Evolutionary conservation across 1,140 invertebrate species (phyloP), one percentile per base, ranked within the genome.

Genomic region (Pemphigus obesinymphae): DNA sequence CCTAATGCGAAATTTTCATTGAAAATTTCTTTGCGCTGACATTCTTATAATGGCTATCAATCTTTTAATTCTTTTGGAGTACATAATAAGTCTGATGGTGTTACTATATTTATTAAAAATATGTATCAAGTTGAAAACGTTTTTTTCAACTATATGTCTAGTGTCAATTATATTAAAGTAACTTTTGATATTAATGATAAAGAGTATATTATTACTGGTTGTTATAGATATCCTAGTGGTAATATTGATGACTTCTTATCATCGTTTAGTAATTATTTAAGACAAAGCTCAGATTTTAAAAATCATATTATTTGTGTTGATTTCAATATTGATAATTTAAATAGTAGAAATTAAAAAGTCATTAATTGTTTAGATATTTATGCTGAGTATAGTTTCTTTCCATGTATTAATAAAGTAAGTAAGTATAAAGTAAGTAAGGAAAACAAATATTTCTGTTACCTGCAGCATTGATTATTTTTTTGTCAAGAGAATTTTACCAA

Each of bases 21-120:
- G n/a, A n/a, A n/a, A n/a, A n/a, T n/a, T n/a, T n/a, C n/a, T n/a
- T n/a, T n/a, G n/a, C n/a, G n/a, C n/a, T n/a, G n/a, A n/a, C n/a
- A n/a, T n/a, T n/a, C n/a, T n/a, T n/a, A n/a, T 34, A 63, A 63
- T 63, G 58, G 58, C 31, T 63, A 63, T 34, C 58, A 63, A 63
- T 10, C 58, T n/a, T 63, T 63, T 63, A 63, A 63, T 63, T 63
- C 58, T 63, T 17, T 63, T 31, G 58, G 10, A 31, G 58, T 63
- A 63, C 29, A 34, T 29, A 63, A 63, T 63, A 63, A 63, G 15
- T 63, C 58, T 1, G 58, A 63, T 63, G 58, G 58, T 63, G 58
- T 63, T 63, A 63, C 26, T 63, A 0, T 63, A 4, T 63, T 63
- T 8, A 34, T 63, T 63, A 63, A 63, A 26, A 63, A 63, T 63